These are phyloP conservation scores for Caenorhabditis macrosperma DNA, from an alignment of 2,888 invertebrate species.

Conservation along the genomic window DNA sequence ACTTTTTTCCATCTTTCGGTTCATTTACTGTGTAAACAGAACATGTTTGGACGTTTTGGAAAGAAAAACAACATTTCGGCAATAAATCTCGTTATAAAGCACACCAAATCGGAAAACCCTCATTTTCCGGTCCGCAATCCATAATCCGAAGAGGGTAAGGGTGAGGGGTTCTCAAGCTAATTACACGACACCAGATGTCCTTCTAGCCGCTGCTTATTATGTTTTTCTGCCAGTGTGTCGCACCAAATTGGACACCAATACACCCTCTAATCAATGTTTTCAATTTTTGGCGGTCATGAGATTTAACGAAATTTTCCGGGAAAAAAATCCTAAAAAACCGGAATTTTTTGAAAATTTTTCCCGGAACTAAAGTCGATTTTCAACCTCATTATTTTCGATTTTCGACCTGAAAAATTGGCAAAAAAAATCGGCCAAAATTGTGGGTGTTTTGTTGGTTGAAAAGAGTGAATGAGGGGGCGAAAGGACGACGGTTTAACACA, in stretches of 20 bases:
- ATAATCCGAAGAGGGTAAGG: background rate
- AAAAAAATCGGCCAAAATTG: conserved; percentile 3
- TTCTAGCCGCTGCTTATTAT: conserved; percentile 49
- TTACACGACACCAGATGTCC: conserved; percentile 42
- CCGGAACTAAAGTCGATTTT: too few species aligned
- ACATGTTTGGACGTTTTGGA: too few species aligned
- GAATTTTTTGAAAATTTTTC: background rate
- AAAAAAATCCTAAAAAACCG: background rate
- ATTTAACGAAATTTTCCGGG: too few species aligned
- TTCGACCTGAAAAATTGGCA: background rate
- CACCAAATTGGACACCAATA: conserved; percentile 3
- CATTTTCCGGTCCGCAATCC: background rate
- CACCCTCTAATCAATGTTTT: conserved; percentile 37
- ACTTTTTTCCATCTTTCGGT: background rate
- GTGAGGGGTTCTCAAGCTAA: conserved; percentile 35
- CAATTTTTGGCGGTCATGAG: conserved; percentile 31
- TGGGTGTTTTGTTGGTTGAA: conserved; percentile 14
- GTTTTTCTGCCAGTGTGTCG: conserved; percentile 15
- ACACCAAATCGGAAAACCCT: background rate
- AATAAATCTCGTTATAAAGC: background rate
- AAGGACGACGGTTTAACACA: conserved; percentile 25
- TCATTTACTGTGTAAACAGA: too few species aligned
- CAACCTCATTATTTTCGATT: conserved; percentile 4
- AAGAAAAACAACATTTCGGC: too few species aligned
- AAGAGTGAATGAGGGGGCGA: background rate